Percentiles rank a stretch among this genome's conserved stretches.
phyloP scores from a whole-genome alignment of 1,140 invertebrate genomes.

The Brachionus sp. region DNA sequence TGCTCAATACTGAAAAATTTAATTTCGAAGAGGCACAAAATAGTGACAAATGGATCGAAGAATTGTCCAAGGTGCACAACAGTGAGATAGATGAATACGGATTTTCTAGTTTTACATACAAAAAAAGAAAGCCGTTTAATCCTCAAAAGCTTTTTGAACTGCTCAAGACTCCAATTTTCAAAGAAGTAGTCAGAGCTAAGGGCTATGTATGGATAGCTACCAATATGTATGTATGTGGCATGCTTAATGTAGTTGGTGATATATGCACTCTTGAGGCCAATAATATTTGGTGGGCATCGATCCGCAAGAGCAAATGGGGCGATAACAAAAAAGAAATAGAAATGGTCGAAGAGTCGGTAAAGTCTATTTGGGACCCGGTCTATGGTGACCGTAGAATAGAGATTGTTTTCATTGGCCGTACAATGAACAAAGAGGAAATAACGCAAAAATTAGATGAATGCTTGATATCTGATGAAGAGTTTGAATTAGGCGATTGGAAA shows the following conservation, averaged over 20 bases:
- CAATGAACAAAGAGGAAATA: conserved; percentile 3
- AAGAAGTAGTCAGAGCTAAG: conserved; percentile 27
- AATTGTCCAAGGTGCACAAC: conserved; percentile 14
- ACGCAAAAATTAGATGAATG: conserved; percentile 17
- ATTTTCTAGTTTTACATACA: conserved; percentile 43
- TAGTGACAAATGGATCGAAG: conserved; percentile 39
- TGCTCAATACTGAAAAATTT: conserved; percentile 34
- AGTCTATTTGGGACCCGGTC: conserved; percentile 1
- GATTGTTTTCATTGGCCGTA: conserved; percentile 20
- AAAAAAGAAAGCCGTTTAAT: conserved; percentile 43
- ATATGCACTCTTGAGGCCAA: not conserved
- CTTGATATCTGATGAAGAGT: conserved; percentile 40
- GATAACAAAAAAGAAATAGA: conserved; percentile 26
- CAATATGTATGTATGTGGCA: conserved; percentile 31
- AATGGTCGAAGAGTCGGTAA: not conserved
- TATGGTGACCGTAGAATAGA: conserved; percentile 31
- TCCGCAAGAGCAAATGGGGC: conserved; percentile 23
- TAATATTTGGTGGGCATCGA: conserved; percentile 35
- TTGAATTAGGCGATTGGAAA: conserved; percentile 14
- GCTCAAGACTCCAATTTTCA: not conserved
- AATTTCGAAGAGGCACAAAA: conserved; percentile 41
- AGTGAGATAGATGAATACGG: conserved; percentile 36
- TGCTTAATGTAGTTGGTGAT: conserved; percentile 42
- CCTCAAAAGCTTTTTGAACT: conserved; percentile 30
- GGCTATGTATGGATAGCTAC: conserved; percentile 33